Base-by-base conservation (phyloP, 2,797 vertebrate species). In the Strix occidentalis region DNA sequence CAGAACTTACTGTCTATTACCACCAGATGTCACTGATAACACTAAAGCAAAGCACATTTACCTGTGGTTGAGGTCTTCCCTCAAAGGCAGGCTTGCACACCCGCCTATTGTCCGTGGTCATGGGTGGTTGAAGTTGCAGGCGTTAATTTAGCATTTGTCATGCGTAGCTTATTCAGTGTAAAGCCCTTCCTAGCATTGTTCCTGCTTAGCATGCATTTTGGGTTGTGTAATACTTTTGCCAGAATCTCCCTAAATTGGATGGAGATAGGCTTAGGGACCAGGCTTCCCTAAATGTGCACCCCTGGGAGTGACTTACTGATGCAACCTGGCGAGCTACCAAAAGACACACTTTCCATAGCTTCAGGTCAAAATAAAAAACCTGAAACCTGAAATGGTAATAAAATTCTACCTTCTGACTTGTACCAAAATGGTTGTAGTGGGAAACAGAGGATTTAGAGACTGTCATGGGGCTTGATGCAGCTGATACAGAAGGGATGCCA, bases 21-120 rank as follows among this genome's bases (percentile, higher is more conserved):
- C 98, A 97, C 90, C 94, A 98, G 98, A 93, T 97, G 98, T 96
- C 98, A 97, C 91, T 95, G 95, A 87, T 77, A 90, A 37, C 72
- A 72, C 69, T 37, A 23, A 25, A 90, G 76, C 57, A 89, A 80
- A 81, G 45, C 77, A 66, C 70, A 61, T 48, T 70, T 17, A 58
- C 61, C 35, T 64, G 37, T 2, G 25, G 35, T 16, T 65, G 24
- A 78, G 60, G 26, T 19, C 25, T 45, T 64, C 61, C n/a, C 82
- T 68, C 45, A 69, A 18, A 70, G 57, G 61, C 57, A 78, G 76
- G 13, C 25, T 48, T 68, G 66, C 61, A 54, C 65, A 86, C 54
- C 35, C 33, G 31, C 31, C 31, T 33, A 35, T 43, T 64, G 57
- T 56, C 70, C 80, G 33, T 20, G 45, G 84, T 89, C 63, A 50